phyloP scores from a whole-genome alignment of 2,797 vertebrate species.

The Enteromius anoplus region DNA sequence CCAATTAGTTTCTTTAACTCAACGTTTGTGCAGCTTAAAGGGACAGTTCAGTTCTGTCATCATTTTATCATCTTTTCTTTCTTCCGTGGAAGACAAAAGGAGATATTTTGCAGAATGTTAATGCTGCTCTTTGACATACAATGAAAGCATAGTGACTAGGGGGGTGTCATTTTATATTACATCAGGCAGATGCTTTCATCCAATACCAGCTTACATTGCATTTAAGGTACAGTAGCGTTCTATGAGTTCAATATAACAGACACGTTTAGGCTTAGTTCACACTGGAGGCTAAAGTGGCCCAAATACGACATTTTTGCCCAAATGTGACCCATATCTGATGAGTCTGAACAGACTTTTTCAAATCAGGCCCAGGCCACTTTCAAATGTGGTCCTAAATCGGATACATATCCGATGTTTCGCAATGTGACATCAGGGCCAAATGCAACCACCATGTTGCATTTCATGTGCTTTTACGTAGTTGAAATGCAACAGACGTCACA shows the following conservation, averaged over 20 bases:
- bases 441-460: too few species aligned
- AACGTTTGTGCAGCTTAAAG: not conserved
- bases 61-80: not conserved
- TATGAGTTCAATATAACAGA: not conserved
- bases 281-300: too few species aligned
- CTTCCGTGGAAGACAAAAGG: not conserved
- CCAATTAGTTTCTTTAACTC: constrained; percentile 17
- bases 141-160: not conserved
- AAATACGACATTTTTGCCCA: too few species aligned
- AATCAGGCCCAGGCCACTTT: too few species aligned
- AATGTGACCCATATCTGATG: too few species aligned
- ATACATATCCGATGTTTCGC: too few species aligned
- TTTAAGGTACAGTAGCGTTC: not conserved
- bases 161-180: not conserved
- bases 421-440: too few species aligned
- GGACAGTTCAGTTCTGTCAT: not conserved
- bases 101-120: not conserved
- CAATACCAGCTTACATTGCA: not conserved
- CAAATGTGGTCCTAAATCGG: too few species aligned
- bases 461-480: too few species aligned
- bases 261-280: not conserved
- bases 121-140: not conserved
- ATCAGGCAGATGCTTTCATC: not conserved
- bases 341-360: too few species aligned
- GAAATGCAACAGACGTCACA: too few species aligned